Base-by-base conservation (phyloP, 1,140 invertebrate species). In the Pseudomyrmex flavicornis region DNA sequence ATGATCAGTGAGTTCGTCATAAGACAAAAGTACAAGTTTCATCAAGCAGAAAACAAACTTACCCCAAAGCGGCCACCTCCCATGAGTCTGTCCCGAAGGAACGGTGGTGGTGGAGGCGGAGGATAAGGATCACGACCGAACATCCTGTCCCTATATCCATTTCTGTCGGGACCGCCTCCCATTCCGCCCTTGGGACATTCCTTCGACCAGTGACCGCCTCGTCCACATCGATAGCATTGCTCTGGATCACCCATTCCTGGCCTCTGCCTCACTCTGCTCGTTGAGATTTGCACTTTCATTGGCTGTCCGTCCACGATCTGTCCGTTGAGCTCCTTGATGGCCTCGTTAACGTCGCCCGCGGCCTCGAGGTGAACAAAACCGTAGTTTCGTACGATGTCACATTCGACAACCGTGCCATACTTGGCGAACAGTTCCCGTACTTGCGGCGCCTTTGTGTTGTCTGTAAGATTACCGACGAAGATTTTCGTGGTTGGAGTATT, bases 241-340 rank as follows among this genome's bases (percentile, higher is more conserved):
- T 98, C 98, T 92, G 98, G 97, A 94, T 98, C 98, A 89, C 98
- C 98, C 98, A 99, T 99, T 86, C 98, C 98, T 87, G 98, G 98
- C 92, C 97, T 97, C 92, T 98, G 98, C 86, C 98, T 95, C 9
- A 98, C 98, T 92, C 97, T 97, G 94, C 97, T 98, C 70, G 98
- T 98, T 59, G 98, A 98, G 69, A 98, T 95, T 95, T 98, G 97
- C 77, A 98, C 97, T 95, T 98, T 98, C 95, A 98, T 97, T 54
- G 97, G 97, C 93, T 98, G 97, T 50, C 97, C 97, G 94, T 98
- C 97, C 74, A 98, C 97, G 91, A 97, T 96, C 92, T 96, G 96
- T 88, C 97, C 97, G 95, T 98, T 98, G 88, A 98, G 94, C 91
- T 98, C 97, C 95, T 97, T 97, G 90, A 98, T 97, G 52, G 97